Evolutionary conservation across 2,888 invertebrate genomes (phyloP).

Genomic region (Dicyrtoma fusca): DNA sequence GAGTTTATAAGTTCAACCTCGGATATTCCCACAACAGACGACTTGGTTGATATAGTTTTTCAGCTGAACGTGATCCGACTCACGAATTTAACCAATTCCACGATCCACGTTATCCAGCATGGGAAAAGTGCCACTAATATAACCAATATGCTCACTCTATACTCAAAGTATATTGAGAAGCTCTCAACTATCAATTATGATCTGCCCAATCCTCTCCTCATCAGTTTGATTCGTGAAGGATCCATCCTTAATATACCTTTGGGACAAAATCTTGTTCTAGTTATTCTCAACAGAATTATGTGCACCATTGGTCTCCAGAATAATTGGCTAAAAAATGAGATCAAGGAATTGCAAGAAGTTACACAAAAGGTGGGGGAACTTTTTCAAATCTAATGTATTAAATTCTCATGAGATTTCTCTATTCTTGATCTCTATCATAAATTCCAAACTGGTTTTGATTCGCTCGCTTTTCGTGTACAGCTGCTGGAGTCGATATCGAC

Average conservation of each 20-base stretch:
- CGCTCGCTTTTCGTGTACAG: slow-evolving; percentile 8
- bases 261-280: slow-evolving; percentile 34
- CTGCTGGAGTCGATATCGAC: slow-evolving; percentile 34
- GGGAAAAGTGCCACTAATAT: background rate
- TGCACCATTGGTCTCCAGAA: slow-evolving; percentile 32
- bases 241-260: slow-evolving; percentile 15
- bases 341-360: slow-evolving; percentile 43
- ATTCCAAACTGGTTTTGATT: background rate
- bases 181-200: slow-evolving; percentile 19
- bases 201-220: slow-evolving; percentile 26
- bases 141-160: slow-evolving; percentile 28
- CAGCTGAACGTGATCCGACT: slow-evolving; percentile 41
- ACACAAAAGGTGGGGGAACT: slow-evolving; percentile 34
- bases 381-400: slow-evolving; percentile 2
- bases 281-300: slow-evolving; percentile 32
- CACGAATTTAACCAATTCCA: slow-evolving; percentile 33
- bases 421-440: no score
- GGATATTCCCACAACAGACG: slow-evolving; percentile 30
- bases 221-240: slow-evolving; percentile 26
- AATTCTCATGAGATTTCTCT: no score
- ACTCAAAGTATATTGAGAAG: slow-evolving; percentile 33
- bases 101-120: slow-evolving; percentile 25
- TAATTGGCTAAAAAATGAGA: slow-evolving; percentile 33
- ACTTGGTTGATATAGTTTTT: slow-evolving; percentile 38
- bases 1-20: slow-evolving; percentile 33